These are phyloP conservation scores for Saguinus oedipus DNA, from an alignment of 2,797 vertebrate species.

Conservation along the genomic window DNA sequence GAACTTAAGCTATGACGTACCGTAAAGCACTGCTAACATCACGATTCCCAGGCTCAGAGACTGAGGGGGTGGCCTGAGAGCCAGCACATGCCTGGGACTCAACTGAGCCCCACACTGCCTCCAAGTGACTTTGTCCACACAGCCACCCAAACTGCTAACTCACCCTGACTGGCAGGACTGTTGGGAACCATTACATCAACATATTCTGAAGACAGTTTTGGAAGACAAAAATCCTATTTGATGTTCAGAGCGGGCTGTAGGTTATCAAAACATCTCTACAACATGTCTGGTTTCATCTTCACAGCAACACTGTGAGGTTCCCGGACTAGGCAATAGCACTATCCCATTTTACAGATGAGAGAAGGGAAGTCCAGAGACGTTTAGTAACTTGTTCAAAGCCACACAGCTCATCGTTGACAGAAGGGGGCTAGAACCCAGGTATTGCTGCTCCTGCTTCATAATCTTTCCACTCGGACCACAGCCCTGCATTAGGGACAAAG, in stretches of 20 bases:
- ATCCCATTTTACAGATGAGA: neutral
- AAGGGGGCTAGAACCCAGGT: neutral
- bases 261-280: neutral
- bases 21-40: neutral
- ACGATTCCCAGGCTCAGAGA: neutral
- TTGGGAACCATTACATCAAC: neutral
- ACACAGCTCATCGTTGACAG: neutral
- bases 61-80: neutral
- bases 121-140: neutral
- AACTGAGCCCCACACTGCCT: neutral
- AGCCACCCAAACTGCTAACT: neutral
- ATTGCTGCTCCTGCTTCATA: neutral
- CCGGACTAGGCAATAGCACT: neutral
- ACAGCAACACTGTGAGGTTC: neutral
- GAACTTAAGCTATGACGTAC: neutral
- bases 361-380: neutral
- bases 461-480: neutral
- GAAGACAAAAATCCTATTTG: neutral
- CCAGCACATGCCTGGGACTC: too few species aligned
- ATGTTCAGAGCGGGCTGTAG: neutral
- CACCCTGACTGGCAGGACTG: fast-evolving
- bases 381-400: neutral
- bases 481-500: neutral
- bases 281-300: neutral
- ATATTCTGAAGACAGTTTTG: neutral